Base-by-base conservation (phyloP, 1,140 invertebrate species). In the Phymastichus coffea region DNA sequence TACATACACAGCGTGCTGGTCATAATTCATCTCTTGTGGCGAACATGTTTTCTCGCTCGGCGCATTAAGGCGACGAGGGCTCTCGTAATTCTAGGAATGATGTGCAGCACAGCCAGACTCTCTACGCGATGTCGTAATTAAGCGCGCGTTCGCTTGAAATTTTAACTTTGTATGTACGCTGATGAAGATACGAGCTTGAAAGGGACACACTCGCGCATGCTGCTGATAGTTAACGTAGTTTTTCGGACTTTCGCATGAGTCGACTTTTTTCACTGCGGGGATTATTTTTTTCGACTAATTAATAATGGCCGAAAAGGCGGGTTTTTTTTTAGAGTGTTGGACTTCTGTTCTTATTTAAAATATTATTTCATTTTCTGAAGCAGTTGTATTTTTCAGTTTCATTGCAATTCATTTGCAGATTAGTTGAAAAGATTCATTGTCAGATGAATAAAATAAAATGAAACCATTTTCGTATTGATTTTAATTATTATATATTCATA, bases 21-120 rank as follows among this genome's bases (percentile, higher is more conserved):
- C 22, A 49, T 40, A 57, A 57, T 48, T 38, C 55, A 41, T 57
- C 17, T 40, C 19, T 4, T 22, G 6, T 15, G 17, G 15, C 7
- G 40, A 15, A 17, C 44, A 44, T 52, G 46, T 52, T 52, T 14
- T 12, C 38, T 17, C 20, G 28, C 10, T 17, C 15, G 17, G 35
- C 7, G 8, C 25, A 48, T 48, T 57, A 57, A 43, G n/a, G 26
- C 26, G 15, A 48, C 33, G 33, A 15, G 1, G 17, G 19, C 37
- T 23, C 55, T 47, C 47, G 56, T 51, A 57, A 57, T 57, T 17
- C 30, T 20, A 3, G 54, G 44, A 40, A 48, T 22, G 44, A 38
- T 28, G 33, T 28, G 3, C 54, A 43, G 25, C 25, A 25, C 41
- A 10, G 26, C 38, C 37, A 43, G 63, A 53, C 44, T 38, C 25